Evolutionary conservation across 2,797 vertebrate species (phyloP), one percentile per base, ranked within the genome.

Genomic region (Gymnopithys bicolor): DNA sequence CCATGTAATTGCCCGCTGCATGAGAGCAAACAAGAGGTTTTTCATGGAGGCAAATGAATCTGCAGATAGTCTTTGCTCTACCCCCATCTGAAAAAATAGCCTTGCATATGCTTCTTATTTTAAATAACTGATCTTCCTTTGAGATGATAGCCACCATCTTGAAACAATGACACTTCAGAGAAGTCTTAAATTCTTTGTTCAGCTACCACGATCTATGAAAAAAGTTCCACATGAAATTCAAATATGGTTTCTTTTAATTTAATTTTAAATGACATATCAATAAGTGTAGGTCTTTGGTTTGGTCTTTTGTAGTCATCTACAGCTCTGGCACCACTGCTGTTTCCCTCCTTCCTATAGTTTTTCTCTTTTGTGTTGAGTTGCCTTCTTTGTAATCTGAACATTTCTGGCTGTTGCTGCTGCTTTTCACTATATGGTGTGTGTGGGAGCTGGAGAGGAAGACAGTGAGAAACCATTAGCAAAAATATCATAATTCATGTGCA

Each of bases 81-180:
- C 19, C 25, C n/a, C 7, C 22, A 27, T 58, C 53, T 88, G 63
- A 83, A 94, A 94, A 96, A 91, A 60, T 48, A 78, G 28, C 69
- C 32, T 86, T 84, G n/a, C 37, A 35, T 71, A 14, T 0, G 0
- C 55, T 91, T 91, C 13, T 8, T 78, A 48, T 81, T 85, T 92
- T 62, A 74, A 89, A 62, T 89, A 93, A 73, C 48, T 81, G 89
- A 41, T 91, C 48, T 84, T 79, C 37, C 8, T 85, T 86, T 60
- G 17, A 37, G 39, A 55, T 2, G 15, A 33, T 88, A 66, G 73
- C 59, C 59, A 33, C 19, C 33, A 51, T 76, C 43, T 81, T 78
- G 74, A 96, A 90, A n/a, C 58, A 86, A 86, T 74, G 83, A 79
- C 37, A 67, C 66, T 88, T 92, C 73, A 89, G 64, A 75, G 83